Conservation (phyloP, 2,797 vertebrate genomes). For the Schizopygopsis malacanthus region DNA sequence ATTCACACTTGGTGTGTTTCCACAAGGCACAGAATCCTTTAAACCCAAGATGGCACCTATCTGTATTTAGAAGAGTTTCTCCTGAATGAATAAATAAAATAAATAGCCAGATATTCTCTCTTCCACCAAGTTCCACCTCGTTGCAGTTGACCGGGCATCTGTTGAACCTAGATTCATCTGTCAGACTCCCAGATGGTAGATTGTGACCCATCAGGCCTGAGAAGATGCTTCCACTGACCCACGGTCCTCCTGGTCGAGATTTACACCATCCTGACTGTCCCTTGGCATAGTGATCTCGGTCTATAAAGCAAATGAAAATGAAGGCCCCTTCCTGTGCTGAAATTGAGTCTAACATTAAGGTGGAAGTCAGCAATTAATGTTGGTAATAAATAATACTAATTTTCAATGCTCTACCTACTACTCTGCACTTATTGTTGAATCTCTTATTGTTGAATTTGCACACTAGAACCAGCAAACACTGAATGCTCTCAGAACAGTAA, state of each 20-base stretch:
- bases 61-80: neutral
- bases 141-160: conserved; percentile 54
- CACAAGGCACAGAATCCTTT: neutral
- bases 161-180: conserved; percentile 57
- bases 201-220: neutral
- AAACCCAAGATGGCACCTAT: neutral
- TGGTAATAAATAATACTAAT: neutral
- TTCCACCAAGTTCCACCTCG: neutral
- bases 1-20: neutral
- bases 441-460: neutral
- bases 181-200: conserved; percentile 6
- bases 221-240: neutral
- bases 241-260: neutral
- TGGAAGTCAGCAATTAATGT: neutral
- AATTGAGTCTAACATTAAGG: neutral
- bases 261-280: neutral
- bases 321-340: neutral
- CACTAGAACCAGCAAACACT: neutral
- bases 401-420: neutral
- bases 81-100: neutral
- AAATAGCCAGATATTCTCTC: neutral
- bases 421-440: neutral
- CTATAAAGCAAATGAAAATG: neutral
- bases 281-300: neutral
- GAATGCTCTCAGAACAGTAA: neutral